Base-by-base conservation (phyloP, 1,140 invertebrate genomes). In the Andrena cerasifolii region DNA sequence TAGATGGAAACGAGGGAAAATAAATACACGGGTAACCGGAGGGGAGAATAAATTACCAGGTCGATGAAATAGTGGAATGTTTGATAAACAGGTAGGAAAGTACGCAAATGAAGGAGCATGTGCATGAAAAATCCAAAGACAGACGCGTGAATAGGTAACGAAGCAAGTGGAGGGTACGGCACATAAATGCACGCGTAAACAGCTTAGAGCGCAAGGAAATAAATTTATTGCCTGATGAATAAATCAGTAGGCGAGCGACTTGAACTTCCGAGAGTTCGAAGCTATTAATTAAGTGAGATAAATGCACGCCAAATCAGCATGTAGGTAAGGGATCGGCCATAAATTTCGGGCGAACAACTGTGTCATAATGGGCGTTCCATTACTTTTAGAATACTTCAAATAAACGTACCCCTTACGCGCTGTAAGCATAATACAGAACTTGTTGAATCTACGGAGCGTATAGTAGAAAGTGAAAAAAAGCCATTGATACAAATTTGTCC, bases 251-350 rank as follows among this genome's bases (percentile, higher is more conserved):
- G 0, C n/a, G 61, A 7, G 49, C 0, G 54, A 74, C 61, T 74
- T 65, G 33, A 65, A 66, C 61, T 66, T 45, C 53, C 8, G 33
- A 28, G 33, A 33, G 26, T 4, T 24, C 3, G 36, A 31, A 18
- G 18, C 70, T 53, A 63, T 83, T 83, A 77, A 82, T 82, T 77
- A 83, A 61, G 26, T 18, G 53, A 47, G 31, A n/a, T 79, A 73
- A 79, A 74, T 66, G 67, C 62, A 72, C 10, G 47, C 7, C 18
- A 26, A 51, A n/a, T 1, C 47, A 40, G 31, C 26, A n/a, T 24
- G 31, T n/a, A n/a, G n/a, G n/a, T n/a, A 40, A 45, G 56, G 36
- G 16, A 3, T 28, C 14, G 33, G 18, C 68, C 53, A 68, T 54
- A 77, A 71, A 47, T 77, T 71, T 10, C 36, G 16, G 2, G 16